Conservation (phyloP, 2,113 vertebrate genomes). For the Bos javanicus region DNA sequence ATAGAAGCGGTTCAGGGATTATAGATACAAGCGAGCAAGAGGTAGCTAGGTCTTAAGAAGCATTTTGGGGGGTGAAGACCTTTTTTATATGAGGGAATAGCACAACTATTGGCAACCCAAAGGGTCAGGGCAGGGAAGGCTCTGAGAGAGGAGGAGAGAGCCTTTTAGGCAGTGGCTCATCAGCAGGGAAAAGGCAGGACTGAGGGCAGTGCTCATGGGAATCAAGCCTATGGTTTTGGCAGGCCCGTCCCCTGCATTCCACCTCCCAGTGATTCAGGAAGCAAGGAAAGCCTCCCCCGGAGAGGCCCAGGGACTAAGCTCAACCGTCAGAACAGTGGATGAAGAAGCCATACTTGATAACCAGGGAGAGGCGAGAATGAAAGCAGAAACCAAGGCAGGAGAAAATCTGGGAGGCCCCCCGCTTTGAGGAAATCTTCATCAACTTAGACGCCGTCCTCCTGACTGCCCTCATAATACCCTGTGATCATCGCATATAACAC, state of each 20-base stretch:
- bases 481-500: neutral
- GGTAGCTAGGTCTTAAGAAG: neutral
- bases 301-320: neutral
- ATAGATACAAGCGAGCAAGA: neutral
- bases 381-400: neutral
- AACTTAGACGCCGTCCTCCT: neutral
- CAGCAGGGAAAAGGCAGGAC: neutral
- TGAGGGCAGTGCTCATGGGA: neutral
- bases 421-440: neutral
- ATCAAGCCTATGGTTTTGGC: neutral
- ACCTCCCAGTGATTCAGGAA: neutral
- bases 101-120: neutral
- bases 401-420: neutral
- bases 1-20: neutral
- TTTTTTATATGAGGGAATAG: neutral
- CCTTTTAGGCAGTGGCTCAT: neutral
- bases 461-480: neutral
- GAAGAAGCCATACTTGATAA: neutral
- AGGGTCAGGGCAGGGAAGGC: neutral
- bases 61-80: neutral
- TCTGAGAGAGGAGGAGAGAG: neutral
- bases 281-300: neutral
- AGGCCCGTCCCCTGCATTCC: neutral
- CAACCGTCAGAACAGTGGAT: neutral
- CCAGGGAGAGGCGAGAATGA: neutral